Conservation (phyloP, 2,888 invertebrate genomes). For the Gerris lacustris region DNA sequence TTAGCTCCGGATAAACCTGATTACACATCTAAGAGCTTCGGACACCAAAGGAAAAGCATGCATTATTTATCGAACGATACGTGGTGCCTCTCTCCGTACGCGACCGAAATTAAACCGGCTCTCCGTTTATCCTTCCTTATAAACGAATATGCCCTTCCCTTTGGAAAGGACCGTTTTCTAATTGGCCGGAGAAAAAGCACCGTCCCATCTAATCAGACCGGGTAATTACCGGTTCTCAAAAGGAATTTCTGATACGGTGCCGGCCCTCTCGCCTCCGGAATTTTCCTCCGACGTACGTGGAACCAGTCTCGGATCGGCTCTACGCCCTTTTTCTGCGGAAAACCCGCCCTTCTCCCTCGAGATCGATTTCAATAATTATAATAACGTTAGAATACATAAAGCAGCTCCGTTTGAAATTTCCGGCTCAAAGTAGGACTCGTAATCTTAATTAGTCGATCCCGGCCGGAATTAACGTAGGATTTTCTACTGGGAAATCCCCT, state of each 20-base stretch:
- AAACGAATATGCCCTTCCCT: conserved; percentile 5
- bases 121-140: conserved; percentile 6
- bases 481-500: neutral
- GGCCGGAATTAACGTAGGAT: neutral
- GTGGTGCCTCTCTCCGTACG: conserved; percentile 13
- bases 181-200: conserved; percentile 7
- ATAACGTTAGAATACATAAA: conserved; percentile 1
- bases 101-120: conserved; percentile 26
- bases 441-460: conserved; percentile 5
- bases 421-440: neutral
- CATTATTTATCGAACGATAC: conserved; percentile 28
- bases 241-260: conserved; percentile 1
- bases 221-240: conserved; percentile 3
- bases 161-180: conserved; percentile 5
- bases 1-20: conserved; percentile 26
- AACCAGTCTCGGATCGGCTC: neutral
- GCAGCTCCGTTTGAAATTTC: neutral
- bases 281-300: neutral
- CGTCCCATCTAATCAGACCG: conserved; percentile 2
- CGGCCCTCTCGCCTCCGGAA: neutral
- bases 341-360: neutral
- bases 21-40: conserved; percentile 27
- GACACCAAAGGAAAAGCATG: conserved; percentile 25
- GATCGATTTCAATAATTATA: conserved; percentile 3
- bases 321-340: neutral